A percentile compares a stretch with the other conserved stretches of the same genome.
These are phyloP conservation scores for Ahaetulla prasina DNA, from an alignment of 2,113 vertebrate genomes.

Conservation along the genomic window DNA sequence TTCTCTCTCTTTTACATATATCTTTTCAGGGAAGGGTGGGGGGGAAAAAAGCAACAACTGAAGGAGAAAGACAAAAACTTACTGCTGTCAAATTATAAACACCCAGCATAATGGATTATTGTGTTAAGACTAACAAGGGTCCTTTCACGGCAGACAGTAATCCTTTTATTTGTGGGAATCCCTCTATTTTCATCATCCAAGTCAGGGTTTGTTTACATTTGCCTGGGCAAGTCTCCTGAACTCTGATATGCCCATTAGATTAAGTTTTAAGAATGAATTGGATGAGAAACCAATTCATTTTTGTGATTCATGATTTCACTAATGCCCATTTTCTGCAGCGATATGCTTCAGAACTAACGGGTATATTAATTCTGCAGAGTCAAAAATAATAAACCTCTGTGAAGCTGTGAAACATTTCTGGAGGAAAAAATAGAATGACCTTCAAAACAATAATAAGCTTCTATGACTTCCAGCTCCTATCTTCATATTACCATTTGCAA, in stretches of 20 bases:
- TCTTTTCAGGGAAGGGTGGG: background rate
- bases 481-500: background rate
- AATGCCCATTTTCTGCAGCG: background rate
- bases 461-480: background rate
- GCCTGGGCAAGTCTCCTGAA: background rate
- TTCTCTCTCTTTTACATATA: background rate
- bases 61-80: background rate
- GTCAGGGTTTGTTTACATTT: background rate
- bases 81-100: background rate
- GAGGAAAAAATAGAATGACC: slow-evolving; percentile 15
- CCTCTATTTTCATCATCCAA: background rate
- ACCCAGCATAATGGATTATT: background rate
- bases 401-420: background rate
- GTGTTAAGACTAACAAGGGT: background rate
- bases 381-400: background rate
- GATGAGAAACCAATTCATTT: background rate
- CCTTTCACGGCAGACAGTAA: slow-evolving; percentile 4
- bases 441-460: slow-evolving; percentile 39
- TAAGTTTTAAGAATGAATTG: background rate
- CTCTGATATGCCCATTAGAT: background rate
- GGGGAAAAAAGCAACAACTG: background rate
- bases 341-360: background rate
- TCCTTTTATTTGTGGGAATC: background rate
- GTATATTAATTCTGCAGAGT: background rate
- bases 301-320: background rate